A percentile compares a stretch with the other conserved stretches of the same genome.
phyloP scores from a whole-genome alignment of 1,140 invertebrate species.

The Homarus americanus region DNA sequence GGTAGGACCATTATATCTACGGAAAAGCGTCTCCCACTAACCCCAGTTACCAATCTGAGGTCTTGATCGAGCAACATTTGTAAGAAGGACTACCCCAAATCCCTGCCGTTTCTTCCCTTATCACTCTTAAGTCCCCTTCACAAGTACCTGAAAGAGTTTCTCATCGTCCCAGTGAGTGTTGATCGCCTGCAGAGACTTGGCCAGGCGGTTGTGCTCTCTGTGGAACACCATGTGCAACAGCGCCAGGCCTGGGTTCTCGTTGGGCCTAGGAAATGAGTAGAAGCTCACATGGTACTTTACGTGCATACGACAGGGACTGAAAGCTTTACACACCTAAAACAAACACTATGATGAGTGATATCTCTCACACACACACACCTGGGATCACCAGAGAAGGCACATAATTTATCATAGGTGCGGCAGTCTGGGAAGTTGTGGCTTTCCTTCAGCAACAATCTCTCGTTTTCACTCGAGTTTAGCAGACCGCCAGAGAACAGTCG shows the following conservation, averaged over 20 bases:
- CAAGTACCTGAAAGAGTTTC: slow-evolving; percentile 23
- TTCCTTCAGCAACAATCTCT: neutral
- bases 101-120: too few species aligned
- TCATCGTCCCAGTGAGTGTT: slow-evolving; percentile 42
- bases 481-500: neutral
- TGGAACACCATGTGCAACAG: neutral
- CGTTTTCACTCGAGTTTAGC: neutral
- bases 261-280: slow-evolving; percentile 1
- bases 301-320: too few species aligned
- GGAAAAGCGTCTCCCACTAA: too few species aligned
- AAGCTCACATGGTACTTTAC: neutral
- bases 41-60: too few species aligned
- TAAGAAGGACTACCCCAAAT: too few species aligned
- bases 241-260: slow-evolving; percentile 45
- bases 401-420: neutral
- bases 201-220: slow-evolving; percentile 32
- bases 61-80: too few species aligned
- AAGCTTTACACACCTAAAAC: too few species aligned
- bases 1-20: too few species aligned
- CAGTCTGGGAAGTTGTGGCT: slow-evolving; percentile 19
- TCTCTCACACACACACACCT: too few species aligned
- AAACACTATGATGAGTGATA: too few species aligned
- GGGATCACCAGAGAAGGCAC: slow-evolving; percentile 47
- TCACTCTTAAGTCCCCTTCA: too few species aligned
- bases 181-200: neutral